Base-by-base conservation (phyloP, 1,140 invertebrate genomes). In the Lycorma delicatula region DNA sequence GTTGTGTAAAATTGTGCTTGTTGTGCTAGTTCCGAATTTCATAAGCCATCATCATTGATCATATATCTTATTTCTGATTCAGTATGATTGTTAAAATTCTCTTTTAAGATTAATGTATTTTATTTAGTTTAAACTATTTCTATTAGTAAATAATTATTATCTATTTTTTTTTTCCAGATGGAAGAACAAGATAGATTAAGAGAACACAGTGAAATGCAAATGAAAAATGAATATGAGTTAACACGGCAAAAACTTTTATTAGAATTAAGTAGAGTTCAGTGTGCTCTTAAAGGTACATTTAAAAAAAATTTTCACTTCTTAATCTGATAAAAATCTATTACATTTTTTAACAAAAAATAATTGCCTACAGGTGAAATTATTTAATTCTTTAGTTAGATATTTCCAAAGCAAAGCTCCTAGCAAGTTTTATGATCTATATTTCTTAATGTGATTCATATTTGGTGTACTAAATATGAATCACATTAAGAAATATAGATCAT, bases 211-310 rank as follows among this genome's bases (percentile, higher is more conserved):
- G 66, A 68, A 58, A 46, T 34, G 25, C 63, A 62, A 16, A 58
- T 68, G 34, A 63, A 63, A 23, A 56, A 66, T 22, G 62, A 68
- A 38, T 63, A 65, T 41, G 62, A 68, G 51, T 57, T 64, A 16
- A 67, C 61, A 7, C 38, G 64, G 41, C 54, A 59, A 16, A 65
- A 60, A 48, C 54, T 68, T 20, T 57, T 60, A 12, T 46, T 60
- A 29, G 66, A 66, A 53, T 48, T 68, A 20, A 54, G 59, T 22
- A 65, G 60, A 54, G 59, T 65, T 18, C 66, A 67, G 44, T 51
- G 58, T 51, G 59, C 61, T 34, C 34, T 66, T 16, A 63, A 63
- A 58, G 61, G 64, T 65, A 44, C 22, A 26, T 57, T 55, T 60
- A 28, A 16, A 20, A 34, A 25, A 13, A 54, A 3, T 26, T n/a